These are phyloP conservation scores for Callosobruchus maculatus DNA, from an alignment of 2,888 invertebrate genomes.

Conservation along the genomic window DNA sequence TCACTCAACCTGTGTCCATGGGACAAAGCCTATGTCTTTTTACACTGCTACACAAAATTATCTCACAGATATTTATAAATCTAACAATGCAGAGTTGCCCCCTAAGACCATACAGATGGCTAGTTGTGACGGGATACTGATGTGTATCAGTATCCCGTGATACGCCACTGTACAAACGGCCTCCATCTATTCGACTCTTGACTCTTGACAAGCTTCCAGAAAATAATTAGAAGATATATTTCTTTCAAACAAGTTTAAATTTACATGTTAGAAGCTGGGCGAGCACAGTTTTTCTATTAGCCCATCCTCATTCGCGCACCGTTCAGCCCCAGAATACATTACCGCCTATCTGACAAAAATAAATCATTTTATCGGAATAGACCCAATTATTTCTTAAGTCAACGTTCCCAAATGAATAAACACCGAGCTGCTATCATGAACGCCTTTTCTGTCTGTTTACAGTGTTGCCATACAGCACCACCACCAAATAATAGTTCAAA, in stretches of 20 bases:
- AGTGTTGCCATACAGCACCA: background rate
- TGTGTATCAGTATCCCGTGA: background rate
- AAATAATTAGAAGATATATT: constrained; percentile 40
- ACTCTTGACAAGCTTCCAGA: constrained; percentile 37
- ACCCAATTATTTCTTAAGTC: background rate
- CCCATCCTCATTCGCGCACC: background rate
- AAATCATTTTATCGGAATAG: constrained; percentile 7
- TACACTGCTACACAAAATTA: too few species aligned
- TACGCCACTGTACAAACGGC: constrained; percentile 5
- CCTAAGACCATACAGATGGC: too few species aligned
- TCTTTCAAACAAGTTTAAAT: constrained; percentile 33
- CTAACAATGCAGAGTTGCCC: too few species aligned
- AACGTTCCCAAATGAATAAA: background rate
- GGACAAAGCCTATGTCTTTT: too few species aligned
- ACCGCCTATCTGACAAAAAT: background rate
- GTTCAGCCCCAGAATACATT: constrained; percentile 1
- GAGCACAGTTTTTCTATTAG: constrained; percentile 12
- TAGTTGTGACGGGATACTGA: too few species aligned
- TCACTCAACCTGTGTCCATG: too few species aligned
- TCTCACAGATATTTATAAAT: too few species aligned
- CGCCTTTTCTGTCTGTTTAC: background rate
- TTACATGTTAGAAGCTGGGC: constrained; percentile 26
- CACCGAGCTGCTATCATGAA: background rate
- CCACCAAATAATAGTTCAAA: too few species aligned
- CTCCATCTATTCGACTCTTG: background rate